Evolutionary conservation across 2,113 vertebrate genomes (phyloP).

Genomic region (Corapipo altera): DNA sequence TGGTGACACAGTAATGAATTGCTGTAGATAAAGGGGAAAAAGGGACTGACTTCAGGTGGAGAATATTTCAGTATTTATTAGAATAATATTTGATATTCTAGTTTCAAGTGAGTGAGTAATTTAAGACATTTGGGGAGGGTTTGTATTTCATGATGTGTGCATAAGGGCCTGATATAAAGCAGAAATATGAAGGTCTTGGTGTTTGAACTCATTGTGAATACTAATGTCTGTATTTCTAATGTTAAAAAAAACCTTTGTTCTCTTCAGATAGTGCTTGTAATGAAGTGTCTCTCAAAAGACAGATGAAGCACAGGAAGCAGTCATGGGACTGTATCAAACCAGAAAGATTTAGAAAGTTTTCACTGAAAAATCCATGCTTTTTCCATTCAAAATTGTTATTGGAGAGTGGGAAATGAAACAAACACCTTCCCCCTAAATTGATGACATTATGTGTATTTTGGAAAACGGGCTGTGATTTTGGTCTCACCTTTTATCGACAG

Average conservation of each 20-base stretch:
- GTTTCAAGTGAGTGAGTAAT: background rate
- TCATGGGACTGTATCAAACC: background rate
- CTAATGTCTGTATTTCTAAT: background rate
- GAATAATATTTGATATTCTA: background rate
- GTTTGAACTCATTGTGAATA: background rate
- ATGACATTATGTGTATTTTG: background rate
- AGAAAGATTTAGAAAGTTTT: conserved; percentile 8
- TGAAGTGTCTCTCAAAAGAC: background rate
- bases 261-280: background rate
- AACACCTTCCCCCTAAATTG: background rate
- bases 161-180: background rate
- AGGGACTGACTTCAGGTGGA: background rate
- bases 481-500: conserved; percentile 64
- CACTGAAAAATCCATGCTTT: background rate
- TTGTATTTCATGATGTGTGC: background rate
- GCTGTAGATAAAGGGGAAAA: background rate
- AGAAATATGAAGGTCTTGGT: background rate
- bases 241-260: background rate
- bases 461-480: conserved; percentile 26
- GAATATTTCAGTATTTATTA: background rate
- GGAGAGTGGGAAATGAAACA: background rate
- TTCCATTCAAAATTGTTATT: conserved; percentile 47
- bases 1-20: background rate
- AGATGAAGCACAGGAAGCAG: background rate
- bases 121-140: background rate